phyloP scores from a whole-genome alignment of 1,140 invertebrate species.

The Ladona fulva region DNA sequence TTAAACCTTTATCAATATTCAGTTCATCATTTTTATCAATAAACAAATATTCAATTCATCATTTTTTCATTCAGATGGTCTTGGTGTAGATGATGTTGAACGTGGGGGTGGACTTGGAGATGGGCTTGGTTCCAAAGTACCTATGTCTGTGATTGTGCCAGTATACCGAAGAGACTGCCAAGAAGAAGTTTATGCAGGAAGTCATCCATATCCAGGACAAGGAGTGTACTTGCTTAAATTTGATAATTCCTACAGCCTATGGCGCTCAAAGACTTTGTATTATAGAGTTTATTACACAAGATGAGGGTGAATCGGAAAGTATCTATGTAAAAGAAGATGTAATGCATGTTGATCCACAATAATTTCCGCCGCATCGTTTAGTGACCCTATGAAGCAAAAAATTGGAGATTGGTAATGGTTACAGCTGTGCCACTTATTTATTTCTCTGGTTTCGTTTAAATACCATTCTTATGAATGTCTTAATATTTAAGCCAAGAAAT shows the following conservation, averaged over 20 bases:
- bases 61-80: constrained; percentile 21
- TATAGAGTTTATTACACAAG: constrained; percentile 96
- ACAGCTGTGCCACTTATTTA: too few species aligned
- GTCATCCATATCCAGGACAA: constrained; percentile 91
- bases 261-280: constrained; percentile 98
- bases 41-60: too few species aligned
- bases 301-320: constrained; percentile 28
- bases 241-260: constrained; percentile 98
- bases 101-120: constrained; percentile 26
- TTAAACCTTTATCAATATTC: too few species aligned
- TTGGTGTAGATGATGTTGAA: constrained; percentile 36
- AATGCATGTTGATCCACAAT: too few species aligned
- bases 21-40: too few species aligned
- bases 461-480: too few species aligned
- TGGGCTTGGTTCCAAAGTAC: constrained; percentile 37
- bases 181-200: constrained; percentile 93
- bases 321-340: too few species aligned
- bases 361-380: too few species aligned
- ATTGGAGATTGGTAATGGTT: too few species aligned
- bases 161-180: constrained; percentile 94
- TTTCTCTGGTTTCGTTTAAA: too few species aligned
- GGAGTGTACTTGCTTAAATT: constrained; percentile 98
- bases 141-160: constrained; percentile 73
- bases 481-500: too few species aligned
- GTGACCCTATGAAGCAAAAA: too few species aligned